Conservation (phyloP, 53 echinoderm and acorn worm genomes). For the Paracentrotus lividus region DNA sequence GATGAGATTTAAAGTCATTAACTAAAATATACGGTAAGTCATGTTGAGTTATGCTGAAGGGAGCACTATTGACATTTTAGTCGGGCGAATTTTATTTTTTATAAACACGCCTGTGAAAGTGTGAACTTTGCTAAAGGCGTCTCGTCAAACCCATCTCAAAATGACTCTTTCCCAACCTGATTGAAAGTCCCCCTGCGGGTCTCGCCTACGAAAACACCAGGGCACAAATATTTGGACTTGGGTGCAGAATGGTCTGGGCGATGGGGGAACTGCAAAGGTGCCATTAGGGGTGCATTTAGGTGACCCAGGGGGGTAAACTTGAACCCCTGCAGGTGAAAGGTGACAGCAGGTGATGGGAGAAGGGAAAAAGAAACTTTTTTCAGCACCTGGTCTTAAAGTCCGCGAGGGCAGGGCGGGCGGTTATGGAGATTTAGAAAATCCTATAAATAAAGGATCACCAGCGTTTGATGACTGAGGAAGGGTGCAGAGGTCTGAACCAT, state of each 20-base stretch:
- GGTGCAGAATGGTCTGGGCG: slow-evolving; percentile 52
- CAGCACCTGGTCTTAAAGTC: slow-evolving; percentile 40
- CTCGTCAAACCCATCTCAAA: slow-evolving; percentile 19
- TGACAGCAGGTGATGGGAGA: slow-evolving; percentile 47
- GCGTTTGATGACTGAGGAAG: slow-evolving; percentile 19
- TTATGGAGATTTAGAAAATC: slow-evolving; percentile 37
- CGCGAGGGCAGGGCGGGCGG: background rate
- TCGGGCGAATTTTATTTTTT: background rate
- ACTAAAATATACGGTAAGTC: background rate
- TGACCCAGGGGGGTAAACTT: slow-evolving; percentile 65
- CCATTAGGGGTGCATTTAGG: slow-evolving; percentile 40
- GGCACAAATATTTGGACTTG: slow-evolving; percentile 67
- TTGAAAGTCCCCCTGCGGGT: slow-evolving; percentile 55
- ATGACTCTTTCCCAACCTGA: slow-evolving; percentile 17
- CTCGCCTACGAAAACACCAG: slow-evolving; percentile 55
- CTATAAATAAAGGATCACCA: slow-evolving; percentile 45
- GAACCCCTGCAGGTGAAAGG: slow-evolving; percentile 59
- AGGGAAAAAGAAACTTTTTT: slow-evolving; percentile 48
- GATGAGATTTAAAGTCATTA: background rate
- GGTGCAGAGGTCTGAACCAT: slow-evolving; percentile 14
- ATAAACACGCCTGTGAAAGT: too few relatives aligned
- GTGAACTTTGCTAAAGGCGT: background rate
- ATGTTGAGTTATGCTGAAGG: too few relatives aligned
- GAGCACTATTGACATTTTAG: background rate
- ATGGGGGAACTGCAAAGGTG: slow-evolving; percentile 43